Base-by-base conservation (phyloP, 37 sponge, comb jelly and placozoan genomes). In the Beroe forskalii region DNA sequence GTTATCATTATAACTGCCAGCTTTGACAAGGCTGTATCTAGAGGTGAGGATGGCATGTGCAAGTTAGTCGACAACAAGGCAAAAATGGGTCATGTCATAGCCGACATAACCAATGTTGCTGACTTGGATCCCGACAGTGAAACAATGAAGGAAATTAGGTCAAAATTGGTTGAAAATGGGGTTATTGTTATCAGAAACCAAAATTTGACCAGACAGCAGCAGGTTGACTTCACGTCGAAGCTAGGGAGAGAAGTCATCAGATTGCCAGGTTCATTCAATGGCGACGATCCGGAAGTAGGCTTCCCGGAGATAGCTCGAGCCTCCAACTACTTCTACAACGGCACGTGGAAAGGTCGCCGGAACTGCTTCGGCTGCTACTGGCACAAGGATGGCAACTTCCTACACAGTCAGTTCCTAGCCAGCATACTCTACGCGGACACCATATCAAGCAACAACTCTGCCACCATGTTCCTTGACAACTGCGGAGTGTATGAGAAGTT, bases 301-400 rank as follows among this genome's bases (percentile, higher is more conserved):
- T 63, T n/a, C n/a, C 66, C 66, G 2, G 66, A 24, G 24, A 63
- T 63, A 4, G 28, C 20, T 24, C 20, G 66, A 20, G 66, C 25
- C 23, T n/a, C 66, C 3, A 63, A 63, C 66, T 63, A n/a, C 25
- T 63, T 6, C 23, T 30, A 63, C n/a, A 63, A 63, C 66, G 25
- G 66, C 6, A 63, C 66, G 20, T 63, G 66, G 66, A 63, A 63
- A 30, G 66, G 66, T 28, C 20, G 25, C 20, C 20, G 28, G 25
- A 24, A 63, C 25, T 63, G 66, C 25, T 63, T 63, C n/a, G 66
- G 66, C 24, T 63, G 66, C 66, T 63, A 63, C 66, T 63, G 66
- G 66, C 66, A 63, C 25, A 63, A 63, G 25, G 66, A 63, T 30
- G 66, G 66, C 2, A 30, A 63, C 66, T 63, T 63, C 25, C 66